These are phyloP conservation scores for Hypomesus transpacificus DNA, from an alignment of 2,113 vertebrate genomes.

Conservation along the genomic window DNA sequence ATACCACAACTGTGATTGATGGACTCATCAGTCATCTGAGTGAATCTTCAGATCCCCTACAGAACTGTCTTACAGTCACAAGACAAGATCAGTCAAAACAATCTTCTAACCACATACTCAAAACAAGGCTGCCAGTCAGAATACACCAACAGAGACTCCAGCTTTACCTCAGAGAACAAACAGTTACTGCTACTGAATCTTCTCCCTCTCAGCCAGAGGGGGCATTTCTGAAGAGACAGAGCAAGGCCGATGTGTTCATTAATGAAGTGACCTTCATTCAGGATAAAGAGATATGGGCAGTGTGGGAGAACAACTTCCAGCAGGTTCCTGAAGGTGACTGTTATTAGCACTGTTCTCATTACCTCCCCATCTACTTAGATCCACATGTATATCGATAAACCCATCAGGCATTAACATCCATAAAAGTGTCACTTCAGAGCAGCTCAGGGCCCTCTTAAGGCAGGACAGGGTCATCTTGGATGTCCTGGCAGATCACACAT, in stretches of 20 bases:
- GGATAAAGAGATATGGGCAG: neutral
- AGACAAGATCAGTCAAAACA: neutral
- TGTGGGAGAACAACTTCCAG: neutral
- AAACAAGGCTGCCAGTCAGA: neutral
- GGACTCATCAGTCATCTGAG: constrained; percentile 1
- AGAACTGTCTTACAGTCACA: constrained; percentile 8
- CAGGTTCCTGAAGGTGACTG: neutral
- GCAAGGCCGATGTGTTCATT: neutral
- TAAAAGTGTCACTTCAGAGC: neutral
- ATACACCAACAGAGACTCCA: neutral
- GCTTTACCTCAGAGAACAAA: neutral
- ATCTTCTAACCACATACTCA: neutral
- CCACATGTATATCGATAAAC: neutral
- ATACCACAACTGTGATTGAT: constrained; percentile 14
- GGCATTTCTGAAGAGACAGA: neutral
- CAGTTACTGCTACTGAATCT: constrained; percentile 12
- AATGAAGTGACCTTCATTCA: constrained; percentile 5
- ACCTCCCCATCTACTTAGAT: neutral
- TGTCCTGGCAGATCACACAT: neutral
- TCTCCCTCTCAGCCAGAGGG: neutral
- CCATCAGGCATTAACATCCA: too few relatives aligned
- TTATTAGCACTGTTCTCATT: constrained; percentile 16
- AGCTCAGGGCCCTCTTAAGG: constrained; percentile 6
- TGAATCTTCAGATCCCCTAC: constrained; percentile 10
- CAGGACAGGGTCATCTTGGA: constrained; percentile 10